A percentile compares a stretch with the other conserved stretches of the same genome.
These are phyloP conservation scores for Drosophila pectinifera DNA, from an alignment of 1,140 invertebrate species.

Conservation along the genomic window DNA sequence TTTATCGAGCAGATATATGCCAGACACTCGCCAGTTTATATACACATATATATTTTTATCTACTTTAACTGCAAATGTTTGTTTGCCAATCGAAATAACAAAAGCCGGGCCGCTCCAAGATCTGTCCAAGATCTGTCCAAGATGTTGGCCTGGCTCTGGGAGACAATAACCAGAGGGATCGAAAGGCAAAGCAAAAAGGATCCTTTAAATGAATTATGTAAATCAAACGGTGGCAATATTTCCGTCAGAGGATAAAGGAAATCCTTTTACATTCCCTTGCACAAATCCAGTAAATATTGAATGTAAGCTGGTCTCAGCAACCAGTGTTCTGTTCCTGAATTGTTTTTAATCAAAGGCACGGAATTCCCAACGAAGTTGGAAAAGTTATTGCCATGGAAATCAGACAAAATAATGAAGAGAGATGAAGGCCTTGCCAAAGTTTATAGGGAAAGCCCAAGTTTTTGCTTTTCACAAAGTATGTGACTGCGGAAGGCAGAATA, in stretches of 20 bases:
- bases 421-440: slow-evolving; percentile 8
- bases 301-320: too few relatives aligned
- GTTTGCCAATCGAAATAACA: slow-evolving; percentile 51
- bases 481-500: not conserved
- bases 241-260: too few relatives aligned
- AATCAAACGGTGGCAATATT: too few relatives aligned
- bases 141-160: too few relatives aligned
- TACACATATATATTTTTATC: slow-evolving; percentile 49
- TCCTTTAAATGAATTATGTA: too few relatives aligned
- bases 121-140: slow-evolving; percentile 58
- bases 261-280: not conserved
- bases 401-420: not conserved
- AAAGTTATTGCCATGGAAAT: slow-evolving; percentile 8
- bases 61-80: slow-evolving; percentile 54
- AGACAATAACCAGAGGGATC: slow-evolving; percentile 9
- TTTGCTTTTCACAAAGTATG: slow-evolving; percentile 10
- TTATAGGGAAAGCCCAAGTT: slow-evolving; percentile 14
- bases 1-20: slow-evolving; percentile 17
- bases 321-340: not conserved
- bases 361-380: not conserved
- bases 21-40: slow-evolving; percentile 6
- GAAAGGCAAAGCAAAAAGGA: too few relatives aligned
- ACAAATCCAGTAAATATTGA: not conserved
- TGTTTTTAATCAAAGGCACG: not conserved
- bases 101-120: slow-evolving; percentile 29